phyloP scores from a whole-genome alignment of 2,113 vertebrate genomes.

The Brachyhypopomus gauderio region DNA sequence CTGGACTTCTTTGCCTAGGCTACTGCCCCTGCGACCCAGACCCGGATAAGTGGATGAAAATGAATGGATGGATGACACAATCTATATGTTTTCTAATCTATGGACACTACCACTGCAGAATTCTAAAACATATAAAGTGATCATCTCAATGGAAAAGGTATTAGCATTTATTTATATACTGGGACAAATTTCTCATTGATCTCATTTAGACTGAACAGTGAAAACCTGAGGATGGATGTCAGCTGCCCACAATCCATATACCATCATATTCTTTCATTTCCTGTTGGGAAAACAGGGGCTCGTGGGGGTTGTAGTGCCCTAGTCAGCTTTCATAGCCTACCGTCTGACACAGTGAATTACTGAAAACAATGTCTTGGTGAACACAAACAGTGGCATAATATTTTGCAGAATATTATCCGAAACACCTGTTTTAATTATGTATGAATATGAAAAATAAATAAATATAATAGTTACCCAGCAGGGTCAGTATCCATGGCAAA shows the following conservation, averaged over 20 bases:
- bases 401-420: constrained; percentile 2
- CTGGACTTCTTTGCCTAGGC: too few relatives aligned
- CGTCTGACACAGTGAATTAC: not conserved
- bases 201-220: too few relatives aligned
- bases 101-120: not conserved
- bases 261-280: not conserved
- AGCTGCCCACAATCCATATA: too few relatives aligned
- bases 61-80: not conserved
- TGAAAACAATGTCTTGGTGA: constrained; percentile 4
- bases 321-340: constrained; percentile 6
- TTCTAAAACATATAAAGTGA: too few relatives aligned
- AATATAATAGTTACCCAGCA: not conserved
- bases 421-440: constrained; percentile 31
- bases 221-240: too few relatives aligned
- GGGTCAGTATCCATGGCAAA: not conserved
- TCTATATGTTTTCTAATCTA: not conserved
- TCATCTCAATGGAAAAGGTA: too few relatives aligned
- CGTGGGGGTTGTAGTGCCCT: not conserved
- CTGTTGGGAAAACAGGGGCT: not conserved
- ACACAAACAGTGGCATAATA: not conserved
- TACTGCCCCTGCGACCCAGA: too few relatives aligned
- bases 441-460: constrained; percentile 30
- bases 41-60: too few relatives aligned
- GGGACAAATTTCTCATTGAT: too few relatives aligned
- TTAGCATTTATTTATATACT: too few relatives aligned